Percentiles rank a stretch among this genome's conserved stretches.
These are phyloP conservation scores for Jacana jacana DNA, from an alignment of 2,113 vertebrate genomes.

Conservation along the genomic window DNA sequence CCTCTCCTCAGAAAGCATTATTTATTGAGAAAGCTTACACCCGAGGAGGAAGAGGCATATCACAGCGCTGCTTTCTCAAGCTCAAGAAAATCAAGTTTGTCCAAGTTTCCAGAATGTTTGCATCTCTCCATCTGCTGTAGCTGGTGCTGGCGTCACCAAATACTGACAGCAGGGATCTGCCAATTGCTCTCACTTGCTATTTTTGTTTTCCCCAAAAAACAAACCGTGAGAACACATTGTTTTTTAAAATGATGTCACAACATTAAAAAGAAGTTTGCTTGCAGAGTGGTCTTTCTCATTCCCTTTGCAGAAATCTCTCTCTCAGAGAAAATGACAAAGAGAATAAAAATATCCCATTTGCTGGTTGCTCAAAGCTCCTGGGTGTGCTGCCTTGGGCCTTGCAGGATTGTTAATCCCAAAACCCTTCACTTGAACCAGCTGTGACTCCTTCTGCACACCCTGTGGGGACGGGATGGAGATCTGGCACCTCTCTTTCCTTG, in stretches of 20 bases:
- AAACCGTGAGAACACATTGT: neutral
- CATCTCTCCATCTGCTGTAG: conserved; percentile 22
- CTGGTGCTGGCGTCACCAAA: neutral
- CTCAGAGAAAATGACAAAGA: neutral
- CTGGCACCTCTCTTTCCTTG: neutral
- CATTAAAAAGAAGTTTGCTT: neutral
- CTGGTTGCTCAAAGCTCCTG: neutral
- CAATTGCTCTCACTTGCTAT: conserved; percentile 8
- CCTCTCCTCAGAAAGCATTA: neutral
- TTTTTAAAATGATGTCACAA: conserved; percentile 2
- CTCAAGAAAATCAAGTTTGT: neutral
- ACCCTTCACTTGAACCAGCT: neutral
- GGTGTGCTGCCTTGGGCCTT: neutral
- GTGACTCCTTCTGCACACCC: neutral
- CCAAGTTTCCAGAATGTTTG: neutral
- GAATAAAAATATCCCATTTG: neutral
- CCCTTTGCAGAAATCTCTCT: neutral
- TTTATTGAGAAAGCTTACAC: neutral
- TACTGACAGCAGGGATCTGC: neutral
- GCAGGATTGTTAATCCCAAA: neutral
- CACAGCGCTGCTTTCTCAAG: neutral
- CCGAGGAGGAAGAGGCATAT: neutral
- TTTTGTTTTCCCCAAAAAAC: conserved; percentile 11
- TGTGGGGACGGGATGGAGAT: neutral
- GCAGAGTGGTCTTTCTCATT: neutral